Evolutionary conservation across 2,888 invertebrate species (phyloP), one percentile per base, ranked within the genome.

Genomic region (Drosophila tripunctata): DNA sequence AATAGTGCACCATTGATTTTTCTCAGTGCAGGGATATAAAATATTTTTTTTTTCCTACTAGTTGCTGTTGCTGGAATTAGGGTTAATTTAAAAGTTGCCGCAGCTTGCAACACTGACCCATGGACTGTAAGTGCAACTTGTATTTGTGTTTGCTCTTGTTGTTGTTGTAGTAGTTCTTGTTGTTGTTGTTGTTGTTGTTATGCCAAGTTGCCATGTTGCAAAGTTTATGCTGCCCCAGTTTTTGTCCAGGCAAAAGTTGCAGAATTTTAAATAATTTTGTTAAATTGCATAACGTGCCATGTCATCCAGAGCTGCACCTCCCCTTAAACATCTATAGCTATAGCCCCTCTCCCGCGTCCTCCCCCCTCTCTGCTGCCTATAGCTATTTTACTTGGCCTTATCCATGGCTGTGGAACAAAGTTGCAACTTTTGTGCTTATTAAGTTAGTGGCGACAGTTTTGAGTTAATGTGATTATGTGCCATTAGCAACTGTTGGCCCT

Each of bases 31-130:
- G n/a, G n/a, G n/a, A n/a, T n/a, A n/a, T n/a, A n/a, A n/a, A n/a
- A n/a, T 24, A 17, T 14, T 10, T 33, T 22, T 22, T 15, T 45
- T 21, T 33, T 10, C 1, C 17, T 19, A 14, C 8, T 43, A 6
- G 21, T 14, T 62, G 67, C 31, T 50, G 55, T 63, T 72, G 78
- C 41, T 72, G 75, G 87, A 70, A 83, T 88, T 83, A 88, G 87
- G 88, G 83, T 88, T 86, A 88, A 84, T 88, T 88, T 88, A 88
- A 83, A 83, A 88, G 83, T 84, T 88, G 58, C 76, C 58, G 55
- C 30, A 36, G 52, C 50, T 62, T 56, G 33, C 78, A 69, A 69
- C 63, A 65, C 85, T 84, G 88, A 86, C 87, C 87, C 87, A 66
- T 50, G 68, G 68, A 62, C 64, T 64, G 30, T 41, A 19, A 38